Base-by-base conservation (phyloP, 2,113 vertebrate species). In the Thunnus thynnus region DNA sequence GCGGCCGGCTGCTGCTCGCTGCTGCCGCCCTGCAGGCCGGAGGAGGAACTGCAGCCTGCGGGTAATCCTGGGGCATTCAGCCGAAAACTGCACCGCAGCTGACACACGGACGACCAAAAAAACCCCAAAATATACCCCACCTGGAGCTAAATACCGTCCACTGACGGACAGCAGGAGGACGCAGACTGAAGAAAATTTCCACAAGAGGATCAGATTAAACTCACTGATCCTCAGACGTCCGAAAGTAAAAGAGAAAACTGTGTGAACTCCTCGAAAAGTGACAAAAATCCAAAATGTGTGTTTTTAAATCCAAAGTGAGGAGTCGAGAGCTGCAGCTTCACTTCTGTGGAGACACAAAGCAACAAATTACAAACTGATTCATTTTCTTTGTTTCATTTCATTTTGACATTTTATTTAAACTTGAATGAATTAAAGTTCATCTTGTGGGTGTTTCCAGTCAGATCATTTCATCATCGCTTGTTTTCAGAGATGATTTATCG, bases 11-110 rank as follows among this genome's bases (percentile, higher is more conserved):
- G 32, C 36, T 41, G 36, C 62, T 83, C 84, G 85, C 83, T 90
- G 87, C 87, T 82, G 80, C 90, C 52, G 82, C 92, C 86, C 90
- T 93, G 93, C 80, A 85, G 93, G 86, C 87, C 72, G 73, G 66
- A 66, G 62, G 55, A 67, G 76, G 87, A 84, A 72, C 68, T 89
- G 88, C 86, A 78, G 72, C 58, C 84, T 17, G 83, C 0, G 81
- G 83, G 50, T 76, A 85, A 55, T 86, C 84, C 79, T 81, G 88
- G 81, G 82, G 83, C 89, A 92, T 92, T 66, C 89, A 89, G 89
- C 72, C 68, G 22, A 66, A 18, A 36, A 41, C 64, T 20, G 18
- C 46, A 50, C 20, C 17, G 7, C 14, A 2, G 11, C 13, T 10
- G n/a, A 55, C 41, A 46, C 20, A 12, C 61, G 75, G 9, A 60